Base-by-base conservation (phyloP, 2,113 vertebrate species). In the Ivindomyrus marchei region DNA sequence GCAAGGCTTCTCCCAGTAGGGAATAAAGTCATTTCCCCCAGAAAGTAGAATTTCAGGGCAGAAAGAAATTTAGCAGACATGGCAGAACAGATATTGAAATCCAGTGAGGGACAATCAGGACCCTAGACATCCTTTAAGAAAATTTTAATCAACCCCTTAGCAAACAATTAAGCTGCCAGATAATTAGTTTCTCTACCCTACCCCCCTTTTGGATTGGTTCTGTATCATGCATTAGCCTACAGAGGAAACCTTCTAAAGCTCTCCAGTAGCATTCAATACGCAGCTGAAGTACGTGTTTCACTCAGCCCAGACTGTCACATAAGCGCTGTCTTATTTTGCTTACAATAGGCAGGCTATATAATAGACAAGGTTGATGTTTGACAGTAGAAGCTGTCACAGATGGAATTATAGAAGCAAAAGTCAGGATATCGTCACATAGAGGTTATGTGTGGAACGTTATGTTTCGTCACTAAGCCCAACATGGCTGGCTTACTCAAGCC, bases 91-190 rank as follows among this genome's bases (percentile, higher is more conserved):
- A 85, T 47, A 85, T n/a, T 36, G 46, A 90, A 89, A 91, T 90
- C 66, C 89, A 90, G 19, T 66, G 77, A 50, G 77, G 85, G 88
- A 87, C 56, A 66, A 66, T 91, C n/a, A 36, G 62, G 56, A 21
- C 31, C 87, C 11, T 85, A 49, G 58, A 85, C 88, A 47, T 89
- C 83, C 80, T 90, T 91, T 31, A 83, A 80, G 56, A 46, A 74
- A 88, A 88, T 87, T 91, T 45, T 90, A 91, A 92, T 91, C 58
- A 90, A 83, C 90, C 86, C 83, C 66, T 91, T 90, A 87, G 88
- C 50, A 80, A 52, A 58, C 39, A 89, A 85, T 89, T 89, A 90
- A 77, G 49, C 83, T 74, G 80, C 53, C 39, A 4, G 56, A 50
- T 88, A 89, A 89, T 89, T 80, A 42, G 42, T 91, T 42, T 27